These are phyloP conservation scores for Actias luna DNA, from an alignment of 2,888 invertebrate genomes.

Conservation along the genomic window DNA sequence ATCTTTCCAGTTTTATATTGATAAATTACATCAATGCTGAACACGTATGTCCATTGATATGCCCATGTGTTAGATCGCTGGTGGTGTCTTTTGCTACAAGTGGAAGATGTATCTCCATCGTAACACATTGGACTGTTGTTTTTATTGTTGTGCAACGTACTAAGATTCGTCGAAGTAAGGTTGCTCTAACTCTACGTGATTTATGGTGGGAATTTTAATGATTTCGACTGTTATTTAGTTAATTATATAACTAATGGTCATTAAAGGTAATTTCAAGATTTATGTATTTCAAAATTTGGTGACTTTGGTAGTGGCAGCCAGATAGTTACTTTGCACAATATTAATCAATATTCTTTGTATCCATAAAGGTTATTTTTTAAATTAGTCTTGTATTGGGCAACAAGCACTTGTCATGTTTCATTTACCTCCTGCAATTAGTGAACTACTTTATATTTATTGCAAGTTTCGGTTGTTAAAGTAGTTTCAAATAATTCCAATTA, in stretches of 20 bases:
- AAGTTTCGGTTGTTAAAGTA: too few species aligned
- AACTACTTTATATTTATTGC: neutral
- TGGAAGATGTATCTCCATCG: neutral
- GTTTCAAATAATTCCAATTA: too few species aligned
- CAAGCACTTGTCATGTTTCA: neutral
- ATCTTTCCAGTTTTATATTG: neutral
- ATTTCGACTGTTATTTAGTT: neutral
- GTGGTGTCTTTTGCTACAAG: neutral
- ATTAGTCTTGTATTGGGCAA: neutral
- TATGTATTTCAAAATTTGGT: neutral
- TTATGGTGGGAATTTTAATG: neutral
- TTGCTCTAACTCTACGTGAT: neutral
- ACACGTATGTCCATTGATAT: neutral
- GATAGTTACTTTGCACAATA: too few species aligned
- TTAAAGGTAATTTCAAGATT: neutral
- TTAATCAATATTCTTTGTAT: too few species aligned
- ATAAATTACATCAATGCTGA: neutral
- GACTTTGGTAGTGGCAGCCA: too few species aligned
- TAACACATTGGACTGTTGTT: neutral
- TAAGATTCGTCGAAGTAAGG: constrained; percentile 1
- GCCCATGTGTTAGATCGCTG: neutral
- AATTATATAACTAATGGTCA: neutral
- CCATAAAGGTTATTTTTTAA: neutral
- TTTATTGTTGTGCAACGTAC: neutral
- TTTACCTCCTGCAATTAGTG: neutral